These are phyloP conservation scores for Chironomus riparius DNA, from an alignment of 2,888 invertebrate genomes.

Conservation along the genomic window DNA sequence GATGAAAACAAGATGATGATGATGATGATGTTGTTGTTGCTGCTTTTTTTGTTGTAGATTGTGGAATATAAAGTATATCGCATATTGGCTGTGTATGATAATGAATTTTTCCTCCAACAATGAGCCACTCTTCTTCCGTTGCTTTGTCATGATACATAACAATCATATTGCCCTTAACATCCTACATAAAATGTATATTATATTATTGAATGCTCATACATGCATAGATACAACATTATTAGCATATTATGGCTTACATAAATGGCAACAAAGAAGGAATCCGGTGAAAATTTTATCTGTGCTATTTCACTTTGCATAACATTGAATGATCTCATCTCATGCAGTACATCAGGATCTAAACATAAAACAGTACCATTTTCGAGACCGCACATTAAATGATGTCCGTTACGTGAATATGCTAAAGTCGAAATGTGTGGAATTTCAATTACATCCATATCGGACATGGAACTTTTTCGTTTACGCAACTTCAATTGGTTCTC, in stretches of 20 bases:
- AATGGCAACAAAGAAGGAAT: conserved; percentile 49
- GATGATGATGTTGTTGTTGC: neutral
- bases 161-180: neutral
- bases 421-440: conserved; percentile 7
- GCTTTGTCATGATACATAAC: neutral
- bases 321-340: conserved; percentile 33
- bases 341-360: conserved; percentile 49
- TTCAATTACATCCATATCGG: neutral
- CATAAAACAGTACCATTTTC: conserved; percentile 51
- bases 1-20: no score
- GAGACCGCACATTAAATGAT: conserved; percentile 51
- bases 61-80: conserved; percentile 46
- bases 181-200: neutral
- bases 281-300: conserved; percentile 47
- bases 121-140: conserved; percentile 42
- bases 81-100: conserved; percentile 52
- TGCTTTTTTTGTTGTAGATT: neutral
- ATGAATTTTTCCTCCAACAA: conserved; percentile 53
- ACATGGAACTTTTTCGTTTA: conserved; percentile 2
- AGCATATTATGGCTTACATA: conserved; percentile 44
- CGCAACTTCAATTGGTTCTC: conserved; percentile 29
- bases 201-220: neutral
- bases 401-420: conserved; percentile 37
- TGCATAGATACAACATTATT: neutral
- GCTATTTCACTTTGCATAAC: conserved; percentile 37